Conservation (phyloP, 2,797 vertebrate species). For the Gallirallus australis region DNA sequence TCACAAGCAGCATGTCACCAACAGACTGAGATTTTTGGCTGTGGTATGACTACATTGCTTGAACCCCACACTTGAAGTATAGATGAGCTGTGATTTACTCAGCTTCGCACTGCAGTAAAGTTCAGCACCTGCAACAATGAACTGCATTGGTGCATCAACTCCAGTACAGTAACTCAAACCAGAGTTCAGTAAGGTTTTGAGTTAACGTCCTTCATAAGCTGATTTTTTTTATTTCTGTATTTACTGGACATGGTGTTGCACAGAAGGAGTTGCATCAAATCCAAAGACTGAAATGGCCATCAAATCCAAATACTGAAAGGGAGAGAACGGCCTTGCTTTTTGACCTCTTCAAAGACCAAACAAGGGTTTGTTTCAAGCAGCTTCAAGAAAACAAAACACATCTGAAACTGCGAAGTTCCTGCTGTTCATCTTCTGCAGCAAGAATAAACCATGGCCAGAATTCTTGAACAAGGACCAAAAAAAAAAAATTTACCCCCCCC, state of each 20-base stretch:
- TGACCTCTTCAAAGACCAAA: neutral
- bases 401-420: neutral
- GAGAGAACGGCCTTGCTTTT: neutral
- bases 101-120: neutral
- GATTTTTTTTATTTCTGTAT: neutral
- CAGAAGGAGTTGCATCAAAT: neutral
- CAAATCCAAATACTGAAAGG: neutral
- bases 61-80: neutral
- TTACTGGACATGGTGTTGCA: neutral
- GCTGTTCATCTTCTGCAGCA: neutral
- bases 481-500: too few species aligned
- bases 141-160: neutral
- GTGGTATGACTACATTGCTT: neutral
- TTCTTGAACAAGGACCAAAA: neutral
- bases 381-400: constrained; percentile 3
- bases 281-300: neutral
- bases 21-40: neutral
- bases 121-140: neutral
- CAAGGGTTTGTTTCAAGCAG: neutral
- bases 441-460: neutral
- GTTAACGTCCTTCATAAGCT: neutral
- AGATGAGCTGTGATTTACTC: neutral
- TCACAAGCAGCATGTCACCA: neutral
- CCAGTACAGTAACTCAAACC: neutral
- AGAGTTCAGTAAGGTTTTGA: neutral